Conservation (phyloP, 2,888 invertebrate species). For the Hypomecis punctinalis region DNA sequence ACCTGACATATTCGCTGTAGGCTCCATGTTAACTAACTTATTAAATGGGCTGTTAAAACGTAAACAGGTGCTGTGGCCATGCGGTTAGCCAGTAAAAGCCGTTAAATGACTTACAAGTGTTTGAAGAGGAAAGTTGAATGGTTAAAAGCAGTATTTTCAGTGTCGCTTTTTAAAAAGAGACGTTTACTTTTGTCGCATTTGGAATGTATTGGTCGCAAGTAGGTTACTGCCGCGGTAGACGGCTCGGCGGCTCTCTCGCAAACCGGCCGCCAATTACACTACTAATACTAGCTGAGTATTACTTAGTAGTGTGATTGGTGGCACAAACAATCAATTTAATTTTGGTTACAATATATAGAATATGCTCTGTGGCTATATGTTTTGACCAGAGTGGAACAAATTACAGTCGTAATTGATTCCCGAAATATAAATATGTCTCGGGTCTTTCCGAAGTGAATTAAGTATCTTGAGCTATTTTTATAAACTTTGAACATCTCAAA, state of each 20-base stretch:
- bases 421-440: too few species aligned
- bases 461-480: neutral
- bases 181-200: constrained; percentile 28
- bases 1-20: constrained; percentile 12
- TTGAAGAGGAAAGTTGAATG: constrained; percentile 29
- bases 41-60: constrained; percentile 35
- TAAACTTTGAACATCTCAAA: constrained; percentile 5
- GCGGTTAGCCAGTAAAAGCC: constrained; percentile 29
- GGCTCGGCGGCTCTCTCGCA: constrained; percentile 66
- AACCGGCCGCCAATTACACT: constrained; percentile 64
- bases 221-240: constrained; percentile 68
- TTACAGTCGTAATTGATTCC: too few species aligned
- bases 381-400: too few species aligned
- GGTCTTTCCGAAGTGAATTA: neutral
- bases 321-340: constrained; percentile 1
- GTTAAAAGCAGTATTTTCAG: constrained; percentile 18
- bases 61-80: constrained; percentile 25
- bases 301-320: too few species aligned
- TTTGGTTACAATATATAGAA: neutral
- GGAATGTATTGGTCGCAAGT: constrained; percentile 55
- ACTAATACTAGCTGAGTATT: constrained; percentile 15
- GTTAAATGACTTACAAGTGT: constrained; percentile 32
- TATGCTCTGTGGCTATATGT: too few species aligned
- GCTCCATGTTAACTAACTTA: constrained; percentile 19
- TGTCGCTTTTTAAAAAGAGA: constrained; percentile 8